phyloP scores from a whole-genome alignment of 2,797 vertebrate species.

The Amazona finschi region DNA sequence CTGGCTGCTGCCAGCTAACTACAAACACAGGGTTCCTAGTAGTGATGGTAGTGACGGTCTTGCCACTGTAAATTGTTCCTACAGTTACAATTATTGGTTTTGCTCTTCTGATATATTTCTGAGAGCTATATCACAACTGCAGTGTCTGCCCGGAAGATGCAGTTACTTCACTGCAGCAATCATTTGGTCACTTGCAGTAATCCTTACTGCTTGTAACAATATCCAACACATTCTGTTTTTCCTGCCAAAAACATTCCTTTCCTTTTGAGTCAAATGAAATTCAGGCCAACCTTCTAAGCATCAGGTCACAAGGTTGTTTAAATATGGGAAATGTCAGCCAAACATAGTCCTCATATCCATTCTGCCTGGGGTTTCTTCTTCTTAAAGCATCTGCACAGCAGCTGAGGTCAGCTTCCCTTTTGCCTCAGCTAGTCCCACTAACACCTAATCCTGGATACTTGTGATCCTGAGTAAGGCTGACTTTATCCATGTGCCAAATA shows the following conservation, averaged over 20 bases:
- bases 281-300: background rate
- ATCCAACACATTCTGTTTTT: background rate
- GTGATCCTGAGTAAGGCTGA: background rate
- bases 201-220: background rate
- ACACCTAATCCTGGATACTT: background rate
- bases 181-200: background rate
- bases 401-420: background rate
- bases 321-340: slow-evolving; percentile 9
- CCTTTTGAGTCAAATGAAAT: background rate
- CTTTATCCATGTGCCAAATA: background rate
- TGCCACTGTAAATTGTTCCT: background rate
- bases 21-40: background rate
- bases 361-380: background rate
- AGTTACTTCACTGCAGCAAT: background rate
- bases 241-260: background rate
- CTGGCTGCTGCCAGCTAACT: background rate
- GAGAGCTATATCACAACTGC: background rate
- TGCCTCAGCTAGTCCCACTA: background rate
- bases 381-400: background rate
- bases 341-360: background rate
- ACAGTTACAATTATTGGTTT: background rate
- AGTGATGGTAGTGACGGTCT: background rate
- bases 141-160: background rate
- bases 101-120: background rate
- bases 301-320: background rate